These are phyloP conservation scores for Morpho deidamia DNA, from an alignment of 2,888 invertebrate species.

Conservation along the genomic window DNA sequence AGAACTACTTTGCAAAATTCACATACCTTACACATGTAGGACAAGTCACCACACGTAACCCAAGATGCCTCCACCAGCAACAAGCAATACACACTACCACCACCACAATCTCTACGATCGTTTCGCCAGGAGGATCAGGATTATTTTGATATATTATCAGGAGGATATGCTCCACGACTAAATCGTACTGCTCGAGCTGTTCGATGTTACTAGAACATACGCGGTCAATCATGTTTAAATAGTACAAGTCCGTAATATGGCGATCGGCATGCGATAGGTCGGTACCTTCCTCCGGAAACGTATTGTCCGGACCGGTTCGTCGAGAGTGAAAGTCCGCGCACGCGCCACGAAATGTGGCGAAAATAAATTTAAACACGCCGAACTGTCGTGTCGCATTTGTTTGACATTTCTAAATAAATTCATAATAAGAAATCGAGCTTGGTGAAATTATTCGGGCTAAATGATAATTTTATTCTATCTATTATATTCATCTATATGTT, in stretches of 20 bases:
- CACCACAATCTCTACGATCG: too few relatives aligned
- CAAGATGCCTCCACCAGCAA: too few relatives aligned
- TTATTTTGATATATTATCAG: too few relatives aligned
- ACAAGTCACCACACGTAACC: too few relatives aligned
- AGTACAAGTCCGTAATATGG: not conserved
- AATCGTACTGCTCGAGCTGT: too few relatives aligned
- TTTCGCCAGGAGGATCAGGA: too few relatives aligned
- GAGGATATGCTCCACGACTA: too few relatives aligned
- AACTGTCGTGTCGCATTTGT: constrained; percentile 8
- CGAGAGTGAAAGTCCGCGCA: constrained; percentile 49
- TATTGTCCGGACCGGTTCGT: constrained; percentile 35
- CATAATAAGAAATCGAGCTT: constrained; percentile 2
- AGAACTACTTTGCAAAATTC: too few relatives aligned
- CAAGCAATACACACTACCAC: too few relatives aligned
- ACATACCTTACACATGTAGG: too few relatives aligned
- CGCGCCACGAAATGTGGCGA: constrained; percentile 18
- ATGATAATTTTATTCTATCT: not conserved
- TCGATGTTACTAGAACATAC: too few relatives aligned
- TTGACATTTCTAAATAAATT: constrained; percentile 3
- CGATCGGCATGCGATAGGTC: constrained; percentile 18
- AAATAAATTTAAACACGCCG: constrained; percentile 10
- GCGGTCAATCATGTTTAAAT: not conserved
- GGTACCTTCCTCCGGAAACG: constrained; percentile 32
- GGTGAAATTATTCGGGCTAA: not conserved
- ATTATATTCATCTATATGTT: too few relatives aligned